Percentiles rank a stretch among this genome's conserved stretches.
Evolutionary conservation across 2,113 vertebrate species (phyloP).

Genomic region (Tylochromis polylepis): DNA sequence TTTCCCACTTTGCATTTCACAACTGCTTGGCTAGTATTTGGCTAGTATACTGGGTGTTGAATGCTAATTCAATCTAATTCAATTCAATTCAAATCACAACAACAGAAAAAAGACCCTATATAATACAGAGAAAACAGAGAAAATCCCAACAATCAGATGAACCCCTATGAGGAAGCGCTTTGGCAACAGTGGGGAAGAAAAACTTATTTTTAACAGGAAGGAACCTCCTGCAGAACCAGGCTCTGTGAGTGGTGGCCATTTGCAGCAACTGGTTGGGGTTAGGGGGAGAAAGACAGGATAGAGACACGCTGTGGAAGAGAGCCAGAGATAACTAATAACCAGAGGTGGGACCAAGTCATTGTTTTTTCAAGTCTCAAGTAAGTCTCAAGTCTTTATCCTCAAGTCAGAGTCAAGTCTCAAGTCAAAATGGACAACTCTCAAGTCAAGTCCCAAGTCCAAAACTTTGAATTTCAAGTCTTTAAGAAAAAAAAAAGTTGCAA

Average conservation of each 20-base stretch:
- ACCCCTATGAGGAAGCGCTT: neutral
- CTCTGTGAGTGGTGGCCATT: neutral
- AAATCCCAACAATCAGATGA: neutral
- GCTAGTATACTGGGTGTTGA: neutral
- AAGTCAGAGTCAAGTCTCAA: too few species aligned
- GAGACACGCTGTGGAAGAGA: neutral
- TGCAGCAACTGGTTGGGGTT: neutral
- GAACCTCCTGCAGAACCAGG: neutral
- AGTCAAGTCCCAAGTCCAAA: too few species aligned
- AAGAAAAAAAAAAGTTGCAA: too few species aligned
- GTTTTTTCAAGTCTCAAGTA: too few species aligned
- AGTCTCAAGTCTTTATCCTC: too few species aligned
- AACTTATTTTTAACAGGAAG: neutral
- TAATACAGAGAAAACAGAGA: neutral
- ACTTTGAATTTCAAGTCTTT: too few species aligned
- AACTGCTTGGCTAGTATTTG: neutral
- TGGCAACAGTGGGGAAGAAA: neutral
- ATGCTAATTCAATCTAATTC: neutral
- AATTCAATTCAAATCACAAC: neutral
- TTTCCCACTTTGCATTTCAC: neutral
- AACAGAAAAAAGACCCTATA: neutral
- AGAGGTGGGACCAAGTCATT: too few species aligned
- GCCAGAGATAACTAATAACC: neutral
- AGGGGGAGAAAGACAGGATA: neutral
- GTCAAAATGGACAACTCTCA: too few species aligned